Base-by-base conservation (phyloP, 2,113 vertebrate species). In the Bufo bufo region DNA sequence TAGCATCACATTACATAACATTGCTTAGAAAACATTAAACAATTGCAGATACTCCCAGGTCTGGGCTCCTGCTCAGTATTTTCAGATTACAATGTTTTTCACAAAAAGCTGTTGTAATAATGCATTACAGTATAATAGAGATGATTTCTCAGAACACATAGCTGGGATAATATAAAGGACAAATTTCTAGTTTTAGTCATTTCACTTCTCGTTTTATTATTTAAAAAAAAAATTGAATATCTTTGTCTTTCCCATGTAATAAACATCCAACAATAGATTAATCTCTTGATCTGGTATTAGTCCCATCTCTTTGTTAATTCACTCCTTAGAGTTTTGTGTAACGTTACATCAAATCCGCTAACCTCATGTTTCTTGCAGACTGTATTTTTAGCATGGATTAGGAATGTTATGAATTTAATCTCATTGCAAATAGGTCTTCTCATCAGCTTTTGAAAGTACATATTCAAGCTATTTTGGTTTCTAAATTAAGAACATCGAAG, bases 301-400 rank as follows among this genome's bases (percentile, higher is more conserved):
- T 74, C 66, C 52, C 45, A 45, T 85, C 83, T 84, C 65, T 82
- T 47, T 72, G 82, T 54, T 72, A 85, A 72, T 85, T 85, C 49
- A 13, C 83, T 56, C 50, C 14, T 85, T n/a, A 56, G 82, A 84
- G 50, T 69, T 71, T n/a, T 71, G 63, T 72, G 82, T 56, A 71
- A 84, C 4, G 23, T 54, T 33, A 71, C 82, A 71, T 54, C 66
- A 84, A 85, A 72, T 85, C 49, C 23, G 83, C 16, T 85, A 85
- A 85, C 83, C 65, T 71, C 66, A 72, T 85, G 66, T 71, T 85
- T 72, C 83, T 72, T 85, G n/a, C 33, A 49, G 50, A 56, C 20
- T 43, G n/a, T 85, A 85, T 85, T 85, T 85, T 74, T 85, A 85
- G 52, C 83, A 85, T 85, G 83, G 83, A 85, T 85, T 84, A 84